phyloP scores from a whole-genome alignment of 1,140 invertebrate species.

The Saccostrea glomerata region DNA sequence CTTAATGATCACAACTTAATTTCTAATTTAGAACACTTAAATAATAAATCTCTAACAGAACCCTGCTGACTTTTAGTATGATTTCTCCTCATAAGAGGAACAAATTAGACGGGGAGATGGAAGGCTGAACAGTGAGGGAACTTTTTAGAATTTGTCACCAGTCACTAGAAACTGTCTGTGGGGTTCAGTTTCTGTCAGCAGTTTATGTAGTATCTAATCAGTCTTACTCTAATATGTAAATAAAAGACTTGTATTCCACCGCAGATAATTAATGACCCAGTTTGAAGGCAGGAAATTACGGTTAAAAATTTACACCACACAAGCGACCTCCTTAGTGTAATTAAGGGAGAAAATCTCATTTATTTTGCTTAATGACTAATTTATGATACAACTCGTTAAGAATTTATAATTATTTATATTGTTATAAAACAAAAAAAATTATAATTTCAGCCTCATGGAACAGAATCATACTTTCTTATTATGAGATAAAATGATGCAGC shows the following conservation, averaged over 20 bases:
- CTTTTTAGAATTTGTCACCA: slow-evolving; percentile 2
- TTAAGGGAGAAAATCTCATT: neutral
- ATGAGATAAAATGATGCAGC: too few relatives aligned
- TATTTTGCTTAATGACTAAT: slow-evolving; percentile 21
- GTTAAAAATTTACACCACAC: slow-evolving; percentile 4
- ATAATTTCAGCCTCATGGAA: too few relatives aligned
- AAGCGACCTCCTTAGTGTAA: neutral
- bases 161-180: neutral
- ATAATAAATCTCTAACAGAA: neutral
- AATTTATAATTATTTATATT: neutral
- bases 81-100: neutral
- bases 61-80: neutral
- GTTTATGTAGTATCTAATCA: neutral
- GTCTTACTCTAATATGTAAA: slow-evolving; percentile 29
- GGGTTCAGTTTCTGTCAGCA: neutral
- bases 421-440: neutral
- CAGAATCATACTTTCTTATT: too few relatives aligned
- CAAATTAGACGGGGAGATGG: neutral
- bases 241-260: neutral
- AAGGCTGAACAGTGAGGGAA: neutral
- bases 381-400: neutral
- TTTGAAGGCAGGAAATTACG: slow-evolving; percentile 31
- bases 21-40: neutral
- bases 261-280: slow-evolving; percentile 19
- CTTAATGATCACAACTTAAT: neutral